phyloP scores from a whole-genome alignment of 2,888 invertebrate genomes.

The Sminthurides aquaticus region DNA sequence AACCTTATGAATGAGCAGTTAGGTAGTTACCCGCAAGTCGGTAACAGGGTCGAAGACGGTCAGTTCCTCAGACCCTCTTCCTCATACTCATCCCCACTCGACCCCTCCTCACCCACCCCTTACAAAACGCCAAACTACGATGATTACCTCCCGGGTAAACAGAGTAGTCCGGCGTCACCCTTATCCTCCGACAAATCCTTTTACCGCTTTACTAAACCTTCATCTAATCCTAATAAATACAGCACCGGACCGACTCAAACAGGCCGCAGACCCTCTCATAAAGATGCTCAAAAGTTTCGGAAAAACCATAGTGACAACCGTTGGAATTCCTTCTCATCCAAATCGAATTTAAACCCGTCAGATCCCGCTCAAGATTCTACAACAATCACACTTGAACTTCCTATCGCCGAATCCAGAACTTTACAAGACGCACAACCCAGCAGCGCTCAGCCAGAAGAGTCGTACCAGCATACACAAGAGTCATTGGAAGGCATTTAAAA shows the following conservation, averaged over 20 bases:
- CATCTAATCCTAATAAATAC: not conserved
- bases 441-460: no score
- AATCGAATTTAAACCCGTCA: not conserved
- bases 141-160: not conserved
- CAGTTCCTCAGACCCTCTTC: not conserved
- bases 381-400: no score
- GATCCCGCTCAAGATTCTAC: no score
- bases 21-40: no score
- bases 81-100: not conserved
- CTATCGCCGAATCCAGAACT: no score
- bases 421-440: no score
- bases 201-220: not conserved
- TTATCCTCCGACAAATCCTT: no score
- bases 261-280: not conserved
- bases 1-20: no score
- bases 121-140: not conserved
- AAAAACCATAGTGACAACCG: slow-evolving; percentile 6
- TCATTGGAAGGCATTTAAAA: no score
- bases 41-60: not conserved
- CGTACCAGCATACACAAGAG: no score
- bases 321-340: slow-evolving; percentile 4
- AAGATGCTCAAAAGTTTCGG: slow-evolving; percentile 5
- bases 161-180: no score
- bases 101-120: no score
- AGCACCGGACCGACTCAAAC: not conserved